Base-by-base conservation (phyloP, 2,113 vertebrate genomes). In the Mesembrinibis cayennensis region DNA sequence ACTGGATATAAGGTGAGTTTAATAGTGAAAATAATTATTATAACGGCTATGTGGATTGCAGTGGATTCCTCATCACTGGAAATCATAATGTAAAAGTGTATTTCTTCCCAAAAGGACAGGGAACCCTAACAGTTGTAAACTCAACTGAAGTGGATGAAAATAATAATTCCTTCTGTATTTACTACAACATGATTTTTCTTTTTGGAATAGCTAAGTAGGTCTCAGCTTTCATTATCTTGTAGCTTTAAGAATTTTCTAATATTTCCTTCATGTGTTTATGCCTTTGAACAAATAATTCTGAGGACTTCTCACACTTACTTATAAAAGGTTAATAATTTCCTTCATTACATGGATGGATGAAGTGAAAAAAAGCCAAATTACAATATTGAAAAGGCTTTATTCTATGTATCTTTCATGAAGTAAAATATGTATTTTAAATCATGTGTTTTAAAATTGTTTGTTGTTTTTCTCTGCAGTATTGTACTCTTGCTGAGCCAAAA, bases 401-500 rank as follows among this genome's bases (percentile, higher is more conserved):
- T 49, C 44, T 44, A 29, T 44, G 9, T 5, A 72, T 7, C 14
- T 87, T 86, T 84, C 32, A 20, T 67, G 32, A 92, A 42, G 22
- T 11, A 50, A 92, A 49, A 5, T 52, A 67, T 50, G 25, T 87
- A 29, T 72, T 87, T 95, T 82, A 25, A 95, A 50, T 93, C 8
- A 89, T 49, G 16, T 89, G 4, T 50, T 96, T 82, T 44, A 29
- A 70, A 78, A 30, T 61, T 61, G 16, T 45, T 26, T 58, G 8
- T 67, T 84, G 19, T 83, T 58, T 95, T 98, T 90, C 23, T 97
- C 79, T 95, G 97, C 86, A 99, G 99, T 95, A 97, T 98, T 97
- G 99, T 99, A 82, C 98, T 99, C 77, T 96, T 99, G 81, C 98
- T 99, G 80, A 99, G 98, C 94, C 99, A 99, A 97, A 99, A 99